These are phyloP conservation scores for Cartodere bifasciata DNA, from an alignment of 2,888 invertebrate species.

Conservation along the genomic window DNA sequence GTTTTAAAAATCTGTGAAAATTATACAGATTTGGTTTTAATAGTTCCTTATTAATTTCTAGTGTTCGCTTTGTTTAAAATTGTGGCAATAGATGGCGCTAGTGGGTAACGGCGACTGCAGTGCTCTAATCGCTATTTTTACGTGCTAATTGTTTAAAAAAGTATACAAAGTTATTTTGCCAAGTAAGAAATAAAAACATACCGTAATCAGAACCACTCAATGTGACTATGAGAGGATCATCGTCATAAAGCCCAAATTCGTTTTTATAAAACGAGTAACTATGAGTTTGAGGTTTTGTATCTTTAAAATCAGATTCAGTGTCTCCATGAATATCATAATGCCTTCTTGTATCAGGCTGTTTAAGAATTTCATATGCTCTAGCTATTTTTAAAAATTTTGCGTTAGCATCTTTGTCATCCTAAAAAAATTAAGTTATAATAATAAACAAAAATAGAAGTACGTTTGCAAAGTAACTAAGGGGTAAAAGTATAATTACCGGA, in stretches of 20 bases:
- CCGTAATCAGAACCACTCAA: constrained; percentile 63
- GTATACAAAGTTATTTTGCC: too few species aligned
- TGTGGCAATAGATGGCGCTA: too few species aligned
- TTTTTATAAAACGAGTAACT: constrained; percentile 70
- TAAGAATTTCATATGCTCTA: constrained; percentile 75
- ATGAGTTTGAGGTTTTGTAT: constrained; percentile 54
- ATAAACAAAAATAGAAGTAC: too few species aligned
- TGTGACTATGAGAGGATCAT: constrained; percentile 70
- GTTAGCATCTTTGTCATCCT: constrained; percentile 64
- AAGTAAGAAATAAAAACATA: too few species aligned
- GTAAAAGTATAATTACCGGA: constrained; percentile 30
- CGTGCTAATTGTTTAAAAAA: too few species aligned
- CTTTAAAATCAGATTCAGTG: constrained; percentile 40
- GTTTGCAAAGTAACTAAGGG: constrained; percentile 1
- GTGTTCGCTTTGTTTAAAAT: too few species aligned
- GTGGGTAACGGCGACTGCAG: too few species aligned
- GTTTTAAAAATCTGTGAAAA: too few species aligned
- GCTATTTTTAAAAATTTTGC: constrained; percentile 67
- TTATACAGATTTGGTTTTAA: too few species aligned
- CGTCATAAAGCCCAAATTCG: constrained; percentile 76
- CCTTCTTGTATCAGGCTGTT: constrained; percentile 65
- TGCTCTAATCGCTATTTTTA: too few species aligned
- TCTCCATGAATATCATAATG: constrained; percentile 72
- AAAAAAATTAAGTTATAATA: constrained; percentile 17
- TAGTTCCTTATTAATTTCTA: too few species aligned